Conservation (phyloP, 2,888 invertebrate species). For the Agrypnus murinus region DNA sequence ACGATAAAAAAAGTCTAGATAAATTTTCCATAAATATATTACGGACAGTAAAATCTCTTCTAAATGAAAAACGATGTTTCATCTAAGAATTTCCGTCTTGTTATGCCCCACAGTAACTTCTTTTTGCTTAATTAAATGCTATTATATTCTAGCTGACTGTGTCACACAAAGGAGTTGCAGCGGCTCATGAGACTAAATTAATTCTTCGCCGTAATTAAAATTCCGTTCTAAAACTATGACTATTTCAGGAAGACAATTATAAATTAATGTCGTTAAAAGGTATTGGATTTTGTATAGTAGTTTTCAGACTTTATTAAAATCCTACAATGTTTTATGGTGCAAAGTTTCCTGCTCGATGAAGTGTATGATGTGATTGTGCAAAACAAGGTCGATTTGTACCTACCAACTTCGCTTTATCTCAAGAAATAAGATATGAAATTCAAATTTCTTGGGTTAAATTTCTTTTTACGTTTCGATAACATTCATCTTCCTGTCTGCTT, state of each 20-base stretch:
- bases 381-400: constrained; percentile 33
- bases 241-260: constrained; percentile 45
- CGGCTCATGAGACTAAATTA: constrained; percentile 31
- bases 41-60: not conserved
- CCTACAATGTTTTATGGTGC: constrained; percentile 49
- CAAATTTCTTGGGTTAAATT: not conserved
- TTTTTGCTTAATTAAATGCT: constrained; percentile 37
- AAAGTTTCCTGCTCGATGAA: constrained; percentile 51
- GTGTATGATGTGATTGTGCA: constrained; percentile 53
- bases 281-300: constrained; percentile 38
- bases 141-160: constrained; percentile 30
- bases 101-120: constrained; percentile 26
- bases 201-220: constrained; percentile 42
- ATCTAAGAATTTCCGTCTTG: constrained; percentile 7
- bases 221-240: constrained; percentile 38
- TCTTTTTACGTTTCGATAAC: not conserved
- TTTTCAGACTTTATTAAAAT: constrained; percentile 51
- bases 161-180: constrained; percentile 28
- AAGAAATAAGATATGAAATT: constrained; percentile 35
- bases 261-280: constrained; percentile 46
- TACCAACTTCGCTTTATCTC: constrained; percentile 29
- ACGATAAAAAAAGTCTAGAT: too few relatives aligned
- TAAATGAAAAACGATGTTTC: constrained; percentile 12
- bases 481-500: constrained; percentile 5
- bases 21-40: too few relatives aligned